Evolutionary conservation across 2,797 vertebrate species (phyloP), one percentile per base, ranked within the genome.

Genomic region (Sebastiscus albofasciatus): DNA sequence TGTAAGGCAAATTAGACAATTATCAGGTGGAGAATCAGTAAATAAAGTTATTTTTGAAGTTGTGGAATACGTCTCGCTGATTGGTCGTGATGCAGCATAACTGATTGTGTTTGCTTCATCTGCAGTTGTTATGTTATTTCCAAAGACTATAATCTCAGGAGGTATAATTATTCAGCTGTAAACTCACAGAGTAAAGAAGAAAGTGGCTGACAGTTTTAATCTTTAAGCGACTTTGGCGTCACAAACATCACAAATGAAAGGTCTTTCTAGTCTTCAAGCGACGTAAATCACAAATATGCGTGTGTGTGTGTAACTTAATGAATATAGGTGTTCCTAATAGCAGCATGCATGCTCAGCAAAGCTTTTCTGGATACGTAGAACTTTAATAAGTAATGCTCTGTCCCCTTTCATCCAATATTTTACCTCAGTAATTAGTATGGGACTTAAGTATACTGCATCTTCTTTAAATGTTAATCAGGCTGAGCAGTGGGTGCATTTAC

Each of bases 381-480:
- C 68, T 81, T 87, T 67, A 83, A 86, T 83, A 86, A 83, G 66
- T 66, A 61, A 81, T 75, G 62, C 59, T 75, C 14, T 26, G 62
- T 62, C 46, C 59, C 60, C 60, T 65, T 71, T 70, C 58, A 62
- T 71, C 59, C 71, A 54, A 72, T 70, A 81, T 79, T 76, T 85
- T 66, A 77, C 36, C 61, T 52, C 27, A 78, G 74, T 75, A 79
- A 87, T 88, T 87, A 87, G 77, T 68, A 81, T 82, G 65, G 36
- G 71, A 72, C 54, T 66, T 26, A 52, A 77, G 60, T 12, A 31
- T 9, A 16, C 67, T 64, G 79, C 76, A 85, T 85, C 22, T 82
- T 82, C 46, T 87, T 84, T 82, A 90, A 85, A 87, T 85, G 75
- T 84, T 88, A 79, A 84, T 87, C 72, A 73, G 62, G 55, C 64